Evolutionary conservation across 2,113 vertebrate species (phyloP).

Genomic region (Caretta caretta): DNA sequence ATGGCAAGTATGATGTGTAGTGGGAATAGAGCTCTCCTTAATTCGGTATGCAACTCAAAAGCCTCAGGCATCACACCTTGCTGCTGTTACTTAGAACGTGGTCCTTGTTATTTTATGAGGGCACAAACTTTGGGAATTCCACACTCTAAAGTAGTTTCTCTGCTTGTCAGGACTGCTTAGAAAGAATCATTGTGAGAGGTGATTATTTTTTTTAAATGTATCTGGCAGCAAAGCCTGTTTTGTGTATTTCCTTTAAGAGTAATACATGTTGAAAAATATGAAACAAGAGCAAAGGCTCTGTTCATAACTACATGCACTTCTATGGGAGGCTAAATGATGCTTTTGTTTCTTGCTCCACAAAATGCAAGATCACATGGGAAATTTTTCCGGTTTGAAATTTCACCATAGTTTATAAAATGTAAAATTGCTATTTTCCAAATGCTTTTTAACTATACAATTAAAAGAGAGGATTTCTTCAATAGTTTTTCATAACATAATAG

Average conservation of each 20-base stretch:
- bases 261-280: neutral
- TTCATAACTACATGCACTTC: neutral
- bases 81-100: neutral
- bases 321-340: neutral
- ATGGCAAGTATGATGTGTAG: neutral
- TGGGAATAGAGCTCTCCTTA: neutral
- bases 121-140: neutral
- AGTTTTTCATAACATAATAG: neutral
- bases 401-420: neutral
- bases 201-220: neutral
- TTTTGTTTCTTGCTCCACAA: neutral
- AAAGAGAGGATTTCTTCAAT: neutral
- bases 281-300: neutral
- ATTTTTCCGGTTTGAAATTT: neutral
- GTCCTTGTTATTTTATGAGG: neutral
- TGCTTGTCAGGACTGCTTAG: neutral
- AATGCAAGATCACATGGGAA: neutral
- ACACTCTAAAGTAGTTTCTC: neutral
- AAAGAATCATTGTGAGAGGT: neutral
- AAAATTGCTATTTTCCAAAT: neutral
- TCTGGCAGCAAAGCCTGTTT: neutral
- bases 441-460: neutral
- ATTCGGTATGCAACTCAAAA: neutral
- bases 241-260: neutral
- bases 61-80: neutral